Evolutionary conservation across 1,140 invertebrate genomes (phyloP), one percentile per base, ranked within the genome.

Genomic region (Pseudomyrmex flavicornis): DNA sequence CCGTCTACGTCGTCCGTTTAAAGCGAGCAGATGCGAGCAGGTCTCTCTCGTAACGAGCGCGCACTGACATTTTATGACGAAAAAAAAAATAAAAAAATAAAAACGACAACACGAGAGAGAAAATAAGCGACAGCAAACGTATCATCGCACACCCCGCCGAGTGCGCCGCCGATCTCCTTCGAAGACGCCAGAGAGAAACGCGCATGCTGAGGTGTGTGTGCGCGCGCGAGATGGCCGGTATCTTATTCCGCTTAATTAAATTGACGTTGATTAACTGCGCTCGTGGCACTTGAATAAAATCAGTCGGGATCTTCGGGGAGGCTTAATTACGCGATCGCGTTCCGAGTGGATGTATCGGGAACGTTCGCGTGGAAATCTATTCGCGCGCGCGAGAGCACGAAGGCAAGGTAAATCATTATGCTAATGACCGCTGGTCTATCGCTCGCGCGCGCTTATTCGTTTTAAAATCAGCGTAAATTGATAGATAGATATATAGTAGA

Each of bases 211-310:
- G 35, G 20, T 22, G 22, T n/a, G 59, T 17, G 17, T 17, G 17
- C 17, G 17, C 17, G 17, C 2, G 35, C 35, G 35, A 35, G 35
- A 35, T 35, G 62, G 62, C 35, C 26, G 35, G n/a, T 10, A 15
- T 12, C 54, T 35, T 48, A 22, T 2, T 17, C 22, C n/a, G 26
- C 20, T 59, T 59, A 50, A 79, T 80, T 80, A 72, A 26, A 61
- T 50, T 35, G 54, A 80, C 76, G 17, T 59, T 59, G 54, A 79
- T 80, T 61, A 70, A 80, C 54, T 35, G 22, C 5, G 10, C 44
- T 17, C 12, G 10, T 54, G 76, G 20, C 12, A 13, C 20, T 48
- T 80, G 44, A 59, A 70, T 70, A 72, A 80, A 70, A 80, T 72
- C n/a, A 50, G 70, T 68, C 52, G 50, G 35, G 20, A 79, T 69